Conservation (phyloP, 2,888 invertebrate species). For the Ectobius pallidus region DNA sequence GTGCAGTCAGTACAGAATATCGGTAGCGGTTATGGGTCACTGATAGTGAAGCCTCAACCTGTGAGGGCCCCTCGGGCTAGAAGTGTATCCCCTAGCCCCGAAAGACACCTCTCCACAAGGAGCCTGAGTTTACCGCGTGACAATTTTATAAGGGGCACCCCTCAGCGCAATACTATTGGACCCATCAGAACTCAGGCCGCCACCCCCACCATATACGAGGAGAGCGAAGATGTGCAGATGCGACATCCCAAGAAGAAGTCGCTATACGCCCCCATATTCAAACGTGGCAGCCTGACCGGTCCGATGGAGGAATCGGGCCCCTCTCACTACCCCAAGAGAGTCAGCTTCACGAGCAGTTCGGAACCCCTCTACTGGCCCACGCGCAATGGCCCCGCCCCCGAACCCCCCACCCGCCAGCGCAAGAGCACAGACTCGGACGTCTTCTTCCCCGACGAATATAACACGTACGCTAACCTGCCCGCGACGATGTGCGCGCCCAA, state of each 20-base stretch:
- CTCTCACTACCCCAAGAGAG: conserved; percentile 42
- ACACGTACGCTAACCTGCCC: conserved; percentile 17
- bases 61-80: conserved; percentile 48
- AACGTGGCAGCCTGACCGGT: conserved; percentile 41
- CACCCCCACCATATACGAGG: conserved; percentile 39
- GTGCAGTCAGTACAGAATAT: background rate
- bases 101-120: conserved; percentile 51
- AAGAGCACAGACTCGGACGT: conserved; percentile 32
- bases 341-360: conserved; percentile 44
- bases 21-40: conserved; percentile 8
- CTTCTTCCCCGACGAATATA: background rate
- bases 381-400: conserved; percentile 45
- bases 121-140: conserved; percentile 55
- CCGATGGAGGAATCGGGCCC: conserved; percentile 4
- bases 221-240: conserved; percentile 17
- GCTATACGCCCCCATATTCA: conserved; percentile 43
- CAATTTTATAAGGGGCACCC: conserved; percentile 31
- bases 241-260: conserved; percentile 15
- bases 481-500: conserved; percentile 38
- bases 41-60: conserved; percentile 27
- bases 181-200: conserved; percentile 32
- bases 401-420: conserved; percentile 45
- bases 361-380: conserved; percentile 45
- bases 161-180: conserved; percentile 39
- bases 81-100: conserved; percentile 55